Evolutionary conservation across 1,140 invertebrate genomes (phyloP), one percentile per base, ranked within the genome.

Genomic region (Platyscapa corneri): DNA sequence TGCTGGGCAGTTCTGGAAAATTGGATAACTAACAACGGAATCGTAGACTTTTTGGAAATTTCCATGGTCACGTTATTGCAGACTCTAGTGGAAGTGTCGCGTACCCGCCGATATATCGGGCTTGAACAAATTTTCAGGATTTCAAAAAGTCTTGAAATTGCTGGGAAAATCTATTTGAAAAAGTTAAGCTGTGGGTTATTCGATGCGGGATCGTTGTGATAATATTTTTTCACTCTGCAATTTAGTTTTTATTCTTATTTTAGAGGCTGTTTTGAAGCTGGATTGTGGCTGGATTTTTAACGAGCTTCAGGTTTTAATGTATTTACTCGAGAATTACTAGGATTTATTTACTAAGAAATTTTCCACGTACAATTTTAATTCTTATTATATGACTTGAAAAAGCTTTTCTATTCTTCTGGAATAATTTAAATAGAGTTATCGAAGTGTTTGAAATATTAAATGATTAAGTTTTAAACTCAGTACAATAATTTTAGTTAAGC

Each of bases 121-220:
- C 56, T n/a, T n/a, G 1, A 74, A 77, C 5, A 80, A 32, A 5
- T 64, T 77, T 78, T n/a, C 14, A 77, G 60, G 16, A 56, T 3
- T 83, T 83, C 34, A 64, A 53, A 65, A 84, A 84, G 42, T 78
- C 60, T n/a, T 78, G 27, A 78, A 84, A 78, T 78, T 32, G 42
- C 75, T 5, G 16, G 2, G 23, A 76, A 10, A 67, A 65, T 0
- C 34, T 34, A 46, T 30, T 42, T 53, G 14, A 67, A n/a, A 37
- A 60, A 80, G 78, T 67, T 80, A 46, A 12, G n/a, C 60, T n/a
- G 0, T 0, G 30, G 8, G 3, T 53, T 82, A 72, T 30, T 70
- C 18, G 34, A 80, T 42, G 23, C 32, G 53, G 14, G n/a, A 49
- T 10, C 8, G 10, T 30, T 14, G 53, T 49, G 60, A 67, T 64